phyloP scores from a whole-genome alignment of 1,140 invertebrate species.

The Anagrus nilaparvatae region DNA sequence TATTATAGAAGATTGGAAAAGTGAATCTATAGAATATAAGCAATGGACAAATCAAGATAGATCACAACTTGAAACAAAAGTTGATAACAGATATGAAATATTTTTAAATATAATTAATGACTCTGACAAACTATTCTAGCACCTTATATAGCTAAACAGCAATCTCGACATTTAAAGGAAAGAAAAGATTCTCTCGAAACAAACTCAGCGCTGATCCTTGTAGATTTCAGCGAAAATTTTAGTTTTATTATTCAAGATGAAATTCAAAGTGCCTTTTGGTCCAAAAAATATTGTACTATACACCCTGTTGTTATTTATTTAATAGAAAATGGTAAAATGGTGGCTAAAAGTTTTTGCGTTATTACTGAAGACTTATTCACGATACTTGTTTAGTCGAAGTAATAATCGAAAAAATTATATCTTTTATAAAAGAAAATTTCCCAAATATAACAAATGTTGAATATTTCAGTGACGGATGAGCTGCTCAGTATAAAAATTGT shows the following conservation, averaged over 20 bases:
- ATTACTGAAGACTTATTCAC: neutral
- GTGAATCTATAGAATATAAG: conserved; percentile 9
- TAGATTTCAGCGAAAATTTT: conserved; percentile 16
- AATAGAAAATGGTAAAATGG: conserved; percentile 1
- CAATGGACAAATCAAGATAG: conserved; percentile 10
- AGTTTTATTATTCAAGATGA: conserved; percentile 10
- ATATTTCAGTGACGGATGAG: neutral
- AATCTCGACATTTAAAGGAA: conserved; percentile 8
- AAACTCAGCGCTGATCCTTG: conserved; percentile 4
- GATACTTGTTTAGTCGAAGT: neutral
- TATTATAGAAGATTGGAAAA: conserved; percentile 3
- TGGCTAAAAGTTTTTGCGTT: neutral
- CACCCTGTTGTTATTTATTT: conserved; percentile 12
- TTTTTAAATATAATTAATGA: neutral
- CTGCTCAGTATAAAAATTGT: neutral
- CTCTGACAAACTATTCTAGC: conserved; percentile 10
- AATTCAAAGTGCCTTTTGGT: conserved; percentile 11
- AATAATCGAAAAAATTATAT: neutral
- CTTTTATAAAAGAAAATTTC: neutral
- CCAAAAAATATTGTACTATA: conserved; percentile 10
- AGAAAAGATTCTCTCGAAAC: conserved; percentile 4
- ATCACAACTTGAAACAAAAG: neutral
- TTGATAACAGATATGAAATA: neutral
- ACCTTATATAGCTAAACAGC: conserved; percentile 8
- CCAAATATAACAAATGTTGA: neutral